Evolutionary conservation across 1,140 invertebrate species (phyloP), one percentile per base, ranked within the genome.

Genomic region (Diploscapter pachys): DNA sequence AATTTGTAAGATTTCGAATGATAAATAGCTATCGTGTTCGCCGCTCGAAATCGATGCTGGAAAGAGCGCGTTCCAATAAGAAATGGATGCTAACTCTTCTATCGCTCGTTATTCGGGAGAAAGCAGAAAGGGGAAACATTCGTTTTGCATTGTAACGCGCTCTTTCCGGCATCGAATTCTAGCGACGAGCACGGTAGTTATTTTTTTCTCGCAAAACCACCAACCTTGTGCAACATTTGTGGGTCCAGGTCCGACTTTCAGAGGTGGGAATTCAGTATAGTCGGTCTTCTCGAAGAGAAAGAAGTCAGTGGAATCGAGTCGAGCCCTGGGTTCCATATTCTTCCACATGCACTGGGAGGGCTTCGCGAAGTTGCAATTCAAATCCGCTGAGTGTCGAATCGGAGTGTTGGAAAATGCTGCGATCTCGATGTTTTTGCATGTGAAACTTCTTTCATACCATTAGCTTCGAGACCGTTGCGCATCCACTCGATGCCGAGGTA

Each of bases 211-310:
- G 9, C 31, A 59, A 59, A 54, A 8, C 11, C 8, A 11, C 63
- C 8, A 31, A 68, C 66, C 73, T 63, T 74, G 73, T 52, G 55
- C 56, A 52, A 83, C 63, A 75, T 80, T 85, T 3, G 83, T 81
- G n/a, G 83, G 82, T 55, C 82, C 82, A 3, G 82, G 82, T 13
- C 77, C 68, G 52, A 84, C 81, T 56, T 80, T 79, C n/a, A 84
- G 63, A 51, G 67, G 78, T 5, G 82, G 82, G 55, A 85, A 84
- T 61, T 81, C 79, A 11, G 78, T 82, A 55, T 81, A 67, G 66
- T 84, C 82, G 5, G 76, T 78, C 65, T 84, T 84, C 49, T 78
- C 72, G 57, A 84, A 84, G 49, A 84, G 76, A 77, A 83, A 74
- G 71, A 85, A 84, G 62, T 84, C 78, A 8, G 79, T 56, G 2